Evolutionary conservation across 2,888 invertebrate species (phyloP), one percentile per base, ranked within the genome.

Genomic region (Xiphydria camelus): DNA sequence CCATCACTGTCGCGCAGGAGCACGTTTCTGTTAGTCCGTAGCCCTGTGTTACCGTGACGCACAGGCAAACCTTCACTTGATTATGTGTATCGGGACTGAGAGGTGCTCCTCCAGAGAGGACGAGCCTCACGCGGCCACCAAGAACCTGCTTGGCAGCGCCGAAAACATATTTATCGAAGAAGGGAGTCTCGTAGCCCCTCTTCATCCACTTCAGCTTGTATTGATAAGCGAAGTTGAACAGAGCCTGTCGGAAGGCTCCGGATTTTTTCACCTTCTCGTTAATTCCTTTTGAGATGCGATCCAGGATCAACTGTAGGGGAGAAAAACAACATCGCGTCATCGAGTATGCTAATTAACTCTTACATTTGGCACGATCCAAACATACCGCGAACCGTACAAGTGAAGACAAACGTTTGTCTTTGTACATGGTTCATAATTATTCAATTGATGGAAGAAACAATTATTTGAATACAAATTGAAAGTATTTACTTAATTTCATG

Each of bases 1-100:
- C 87, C 88, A 89, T 89, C 41, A 90, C 89, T 48, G 89, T 86
- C 39, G 95, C 96, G 66, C 92, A 92, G 1, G 96, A 95, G 57
- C 92, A 91, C 10, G 97, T 95, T 82, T 99, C 98, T 0, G 98
- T 99, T 50, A 98, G 84, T 1, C 98, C 98, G 78, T 98, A 98
- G 38, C 97, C 98, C 70, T 94, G 93, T 46, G 91, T 85, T 31
- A 99, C 86, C 50, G 88, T 88, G 50, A 91, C 87, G 76, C 96
- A 95, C 53, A 98, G 82, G 72, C 95, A 95, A 49, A 91, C 84
- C 75, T 90, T 88, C 63, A 94, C 89, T 79, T 96, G 95, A 70
- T 90, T 85, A 76, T 98, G 97, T 7, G 97, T 97, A 73, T 97
- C 96, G 1, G 94, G 88, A 4, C 94, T 90, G 14, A 99, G 80